Conservation (phyloP, 2,888 invertebrate genomes). For the Matsumyia berberina region DNA sequence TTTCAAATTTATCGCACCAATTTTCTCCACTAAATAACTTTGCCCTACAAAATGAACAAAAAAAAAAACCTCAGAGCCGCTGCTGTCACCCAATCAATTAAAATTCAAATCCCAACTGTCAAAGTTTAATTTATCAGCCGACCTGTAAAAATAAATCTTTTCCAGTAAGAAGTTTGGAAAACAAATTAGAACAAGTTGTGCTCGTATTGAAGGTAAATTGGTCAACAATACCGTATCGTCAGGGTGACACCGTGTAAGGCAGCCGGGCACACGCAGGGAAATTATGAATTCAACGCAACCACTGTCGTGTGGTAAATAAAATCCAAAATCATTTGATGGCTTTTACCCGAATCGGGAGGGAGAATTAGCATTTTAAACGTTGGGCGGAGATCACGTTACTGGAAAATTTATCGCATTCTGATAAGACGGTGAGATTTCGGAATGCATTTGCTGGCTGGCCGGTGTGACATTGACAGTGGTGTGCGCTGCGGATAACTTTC, state of each 20-base stretch:
- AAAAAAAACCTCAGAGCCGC: neutral
- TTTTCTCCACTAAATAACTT: too few relatives aligned
- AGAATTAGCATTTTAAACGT: constrained; percentile 61
- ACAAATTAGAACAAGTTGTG: constrained; percentile 54
- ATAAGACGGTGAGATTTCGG: too few relatives aligned
- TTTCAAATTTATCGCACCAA: neutral
- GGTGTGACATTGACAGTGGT: neutral
- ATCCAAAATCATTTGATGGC: constrained; percentile 50
- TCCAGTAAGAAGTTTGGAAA: constrained; percentile 13
- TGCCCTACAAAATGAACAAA: too few relatives aligned
- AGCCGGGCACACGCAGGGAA: neutral
- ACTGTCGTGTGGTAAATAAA: constrained; percentile 9
- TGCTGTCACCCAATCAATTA: constrained; percentile 50
- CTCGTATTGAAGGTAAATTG: constrained; percentile 32
- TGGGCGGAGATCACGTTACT: constrained; percentile 45
- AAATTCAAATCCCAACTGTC: constrained; percentile 58
- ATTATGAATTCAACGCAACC: constrained; percentile 33
- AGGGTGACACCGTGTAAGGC: constrained; percentile 2
- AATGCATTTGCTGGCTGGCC: constrained; percentile 20
- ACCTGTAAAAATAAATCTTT: constrained; percentile 44
- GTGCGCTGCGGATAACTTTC: too few relatives aligned
- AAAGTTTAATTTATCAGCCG: constrained; percentile 41
- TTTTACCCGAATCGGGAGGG: constrained; percentile 36
- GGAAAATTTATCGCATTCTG: constrained; percentile 58
- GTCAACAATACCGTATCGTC: constrained; percentile 14